Percentiles rank a stretch among this genome's conserved stretches.
phyloP scores from a whole-genome alignment of 2,888 invertebrate species.

The Ceriagrion tenellum region DNA sequence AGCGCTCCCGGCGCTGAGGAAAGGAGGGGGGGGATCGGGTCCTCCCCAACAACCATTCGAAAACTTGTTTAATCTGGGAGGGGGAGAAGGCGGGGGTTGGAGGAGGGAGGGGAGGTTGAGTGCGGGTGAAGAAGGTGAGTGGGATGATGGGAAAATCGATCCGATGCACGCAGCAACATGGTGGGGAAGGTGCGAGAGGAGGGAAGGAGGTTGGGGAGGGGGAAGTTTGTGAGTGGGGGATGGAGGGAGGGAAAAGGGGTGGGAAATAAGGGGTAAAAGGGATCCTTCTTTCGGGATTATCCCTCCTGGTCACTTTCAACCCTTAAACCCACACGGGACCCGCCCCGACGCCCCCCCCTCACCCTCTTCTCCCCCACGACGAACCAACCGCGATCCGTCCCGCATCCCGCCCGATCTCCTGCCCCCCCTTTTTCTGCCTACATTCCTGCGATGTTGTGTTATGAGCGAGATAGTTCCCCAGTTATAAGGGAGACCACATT shows the following conservation, averaged over 20 bases:
- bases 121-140: neutral
- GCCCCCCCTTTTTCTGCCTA: too few species aligned
- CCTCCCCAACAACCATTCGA: neutral
- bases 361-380: too few species aligned
- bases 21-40: neutral
- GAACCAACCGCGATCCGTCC: too few species aligned
- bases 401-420: too few species aligned
- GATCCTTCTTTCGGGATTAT: neutral
- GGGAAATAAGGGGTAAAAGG: slow-evolving; percentile 44
- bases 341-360: too few species aligned
- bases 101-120: neutral
- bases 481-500: too few species aligned
- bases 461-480: too few species aligned
- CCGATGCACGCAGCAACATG: slow-evolving; percentile 10
- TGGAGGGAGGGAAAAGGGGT: slow-evolving; percentile 1
- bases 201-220: slow-evolving; percentile 57
- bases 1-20: neutral
- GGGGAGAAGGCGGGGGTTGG: neutral
- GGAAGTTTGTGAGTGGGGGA: neutral
- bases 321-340: neutral
- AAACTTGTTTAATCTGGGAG: neutral
- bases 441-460: too few species aligned
- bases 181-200: slow-evolving; percentile 4
- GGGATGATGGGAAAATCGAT: slow-evolving; percentile 40
- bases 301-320: neutral